Evolutionary conservation across 1,140 invertebrate species (phyloP).

Genomic region (Pogonognathellus flavescens): DNA sequence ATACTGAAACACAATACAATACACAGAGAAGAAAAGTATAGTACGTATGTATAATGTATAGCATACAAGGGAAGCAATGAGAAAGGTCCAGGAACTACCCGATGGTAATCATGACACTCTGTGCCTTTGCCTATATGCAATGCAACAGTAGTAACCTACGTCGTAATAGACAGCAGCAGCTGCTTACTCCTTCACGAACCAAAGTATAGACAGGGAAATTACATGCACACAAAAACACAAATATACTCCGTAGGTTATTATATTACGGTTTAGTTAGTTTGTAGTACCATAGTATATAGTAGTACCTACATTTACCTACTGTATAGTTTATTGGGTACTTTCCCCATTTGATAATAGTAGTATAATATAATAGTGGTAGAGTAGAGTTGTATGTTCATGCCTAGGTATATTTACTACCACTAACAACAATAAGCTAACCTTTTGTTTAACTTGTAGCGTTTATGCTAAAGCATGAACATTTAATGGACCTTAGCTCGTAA

Average conservation of each 20-base stretch:
- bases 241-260: neutral
- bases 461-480: slow-evolving; percentile 43
- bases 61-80: slow-evolving; percentile 17
- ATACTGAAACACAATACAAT: too few species aligned
- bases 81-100: slow-evolving; percentile 45
- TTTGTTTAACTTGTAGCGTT: slow-evolving; percentile 42
- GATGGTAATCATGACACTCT: slow-evolving; percentile 43
- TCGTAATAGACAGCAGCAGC: slow-evolving; percentile 19
- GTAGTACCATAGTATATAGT: too few species aligned
- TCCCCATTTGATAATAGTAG: slow-evolving; percentile 32
- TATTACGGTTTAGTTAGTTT: neutral
- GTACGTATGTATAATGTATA: too few species aligned
- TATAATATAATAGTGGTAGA: neutral
- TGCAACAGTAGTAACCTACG: slow-evolving; percentile 23
- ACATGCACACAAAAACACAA: neutral
- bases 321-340: neutral
- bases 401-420: too few species aligned
- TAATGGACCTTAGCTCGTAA: slow-evolving; percentile 34
- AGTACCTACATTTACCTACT: too few species aligned
- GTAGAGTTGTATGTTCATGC: too few species aligned
- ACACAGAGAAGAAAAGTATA: too few species aligned
- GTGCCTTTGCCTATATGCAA: too few species aligned
- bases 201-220: slow-evolving; percentile 12
- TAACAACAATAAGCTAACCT: slow-evolving; percentile 29
- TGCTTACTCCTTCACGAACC: too few species aligned